Evolutionary conservation across 2,888 invertebrate species (phyloP).

Genomic region (Invenusta paracnida): DNA sequence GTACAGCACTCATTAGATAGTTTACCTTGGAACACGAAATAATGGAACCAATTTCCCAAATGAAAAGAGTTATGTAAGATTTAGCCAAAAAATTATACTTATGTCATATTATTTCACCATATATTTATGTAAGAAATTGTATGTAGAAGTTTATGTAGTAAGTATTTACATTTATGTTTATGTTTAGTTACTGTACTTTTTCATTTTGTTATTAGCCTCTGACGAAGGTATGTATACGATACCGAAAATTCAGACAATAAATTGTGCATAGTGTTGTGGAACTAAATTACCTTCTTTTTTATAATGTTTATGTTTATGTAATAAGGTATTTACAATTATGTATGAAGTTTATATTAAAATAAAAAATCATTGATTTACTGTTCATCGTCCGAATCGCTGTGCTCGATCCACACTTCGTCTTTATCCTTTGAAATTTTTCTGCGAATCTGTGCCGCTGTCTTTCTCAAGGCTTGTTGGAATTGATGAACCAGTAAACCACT

Average conservation of each 20-base stretch:
- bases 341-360: not conserved
- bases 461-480: slow-evolving; percentile 12
- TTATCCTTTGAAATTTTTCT: not conserved
- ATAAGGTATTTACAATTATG: not conserved
- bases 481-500: not conserved
- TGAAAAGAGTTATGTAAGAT: not conserved
- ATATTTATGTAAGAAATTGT: not conserved
- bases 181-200: not conserved
- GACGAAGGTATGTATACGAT: not conserved
- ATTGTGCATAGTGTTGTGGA: no score
- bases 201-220: no score
- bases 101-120: not conserved
- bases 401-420: not conserved
- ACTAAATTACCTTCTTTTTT: not conserved
- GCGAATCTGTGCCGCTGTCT: not conserved
- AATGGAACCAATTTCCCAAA: not conserved
- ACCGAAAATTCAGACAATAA: no score
- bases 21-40: not conserved
- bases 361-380: not conserved
- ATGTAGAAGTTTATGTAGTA: not conserved
- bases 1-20: not conserved
- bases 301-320: not conserved
- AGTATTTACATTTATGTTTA: slow-evolving; percentile 11
- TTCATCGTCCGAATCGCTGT: not conserved
- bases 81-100: not conserved